Base-by-base conservation (phyloP, 1,140 invertebrate genomes). In the Prorops nasuta region DNA sequence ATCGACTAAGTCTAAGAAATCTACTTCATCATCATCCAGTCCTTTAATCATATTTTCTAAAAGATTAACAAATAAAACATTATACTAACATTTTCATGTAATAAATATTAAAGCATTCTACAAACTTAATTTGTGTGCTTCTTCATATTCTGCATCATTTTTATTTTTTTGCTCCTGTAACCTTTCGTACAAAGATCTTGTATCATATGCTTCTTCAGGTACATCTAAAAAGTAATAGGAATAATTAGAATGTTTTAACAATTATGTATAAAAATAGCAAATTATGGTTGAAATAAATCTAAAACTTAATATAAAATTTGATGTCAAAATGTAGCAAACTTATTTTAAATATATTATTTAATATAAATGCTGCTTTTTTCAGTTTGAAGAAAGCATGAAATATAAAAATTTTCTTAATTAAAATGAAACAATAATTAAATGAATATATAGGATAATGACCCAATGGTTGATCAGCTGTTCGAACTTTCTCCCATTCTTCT, bases 31-130 rank as follows among this genome's bases (percentile, higher is more conserved):
- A 69, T 95, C 92, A 74, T 97, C 94, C 2, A 98, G 76, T 7
- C 92, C 93, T 75, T 92, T 89, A 49, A 98, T 94, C 81, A 96
- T 88, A 78, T 97, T 95, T 77, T 96, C 93, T 93, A 64, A 14
- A 81, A 77, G 56, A 35, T 51, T 56, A 54, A 44, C 48, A 52
- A 22, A 18, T 37, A 35, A 36, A 17, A 9, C 12, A 37, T 28
- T 20, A 19, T n/a, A 35, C 9, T 20, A 43, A 44, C 37, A 51
- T 37, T 24, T 49, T 32, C 47, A 37, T 22, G 19, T 18, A 49
- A 43, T 40, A 41, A 14, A 58, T 38, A 28, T 10, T 6, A 28
- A 39, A 45, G 19, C 51, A 46, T 45, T 12, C 19, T 44, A 79
- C 81, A 79, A 83, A 96, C 93, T 96, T 6, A 97, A 77, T 78